Base-by-base conservation (phyloP, 2,797 vertebrate genomes). In the Ispidina lecontei region DNA sequence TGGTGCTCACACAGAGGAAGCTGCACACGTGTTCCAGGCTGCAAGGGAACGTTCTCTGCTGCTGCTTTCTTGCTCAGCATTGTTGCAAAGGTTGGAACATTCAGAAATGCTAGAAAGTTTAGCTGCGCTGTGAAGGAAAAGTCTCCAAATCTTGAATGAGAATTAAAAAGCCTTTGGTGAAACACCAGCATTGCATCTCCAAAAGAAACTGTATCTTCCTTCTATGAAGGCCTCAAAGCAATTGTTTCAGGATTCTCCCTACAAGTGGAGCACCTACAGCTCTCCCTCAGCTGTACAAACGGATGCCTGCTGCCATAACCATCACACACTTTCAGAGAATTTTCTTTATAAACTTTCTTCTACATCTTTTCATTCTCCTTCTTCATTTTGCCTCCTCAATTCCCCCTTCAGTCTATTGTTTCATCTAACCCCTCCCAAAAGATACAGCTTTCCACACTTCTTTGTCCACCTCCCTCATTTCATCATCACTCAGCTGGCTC, bases 61-160 rank as follows among this genome's bases (percentile, higher is more conserved):
- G 43, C 39, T 13, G 19, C 26, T 65, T 17, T 23, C 14, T 18
- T 9, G 10, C 51, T 78, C 35, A 60, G 41, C 25, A 14, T 9
- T 6, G 4, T 14, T 37, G 43, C n/a, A 81, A 28, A 65, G 65
- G 67, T 9, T 12, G 26, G 19, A 75, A 68, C 64, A 47, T 26
- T n/a, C 4, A 33, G 28, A 15, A 1, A 33, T 0, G 15, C 52
- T 63, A 59, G 67, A 76, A 72, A 78, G 86, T 4, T 1, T 41
- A 84, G 58, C 35, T 65, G 31, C 21, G 12, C 1, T 1, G 1
- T 4, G 29, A 75, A 31, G 29, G 28, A 43, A 84, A 12, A 3
- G 4, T 9, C 41, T 60, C 41, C 0, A 1, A 31, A 75, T 29
- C 28, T 49, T 2, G 0, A 63, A 56, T 1, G 6, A 70, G 44